Evolutionary conservation across 2,113 vertebrate genomes (phyloP).

Genomic region (Elachura formosa): DNA sequence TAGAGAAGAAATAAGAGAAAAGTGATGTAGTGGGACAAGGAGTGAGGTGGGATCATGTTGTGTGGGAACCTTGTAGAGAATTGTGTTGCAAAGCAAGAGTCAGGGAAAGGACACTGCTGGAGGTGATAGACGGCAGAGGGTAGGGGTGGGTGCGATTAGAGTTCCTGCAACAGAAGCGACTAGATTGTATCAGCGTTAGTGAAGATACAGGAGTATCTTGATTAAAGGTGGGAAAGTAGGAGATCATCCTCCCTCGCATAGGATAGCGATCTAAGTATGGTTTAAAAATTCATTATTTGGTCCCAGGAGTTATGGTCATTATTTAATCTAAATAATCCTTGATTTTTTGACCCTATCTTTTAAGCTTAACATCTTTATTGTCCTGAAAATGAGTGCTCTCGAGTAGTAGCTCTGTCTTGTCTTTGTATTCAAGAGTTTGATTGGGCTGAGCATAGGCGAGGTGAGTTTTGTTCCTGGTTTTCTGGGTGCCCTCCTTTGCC

Average conservation of each 20-base stretch:
- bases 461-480: background rate
- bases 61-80: background rate
- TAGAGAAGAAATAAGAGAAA: background rate
- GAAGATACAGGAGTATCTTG: background rate
- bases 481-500: background rate
- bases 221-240: background rate
- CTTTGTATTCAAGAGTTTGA: background rate
- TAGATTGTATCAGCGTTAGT: background rate
- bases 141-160: background rate
- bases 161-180: background rate
- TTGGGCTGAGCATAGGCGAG: background rate
- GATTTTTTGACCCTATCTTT: background rate
- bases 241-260: background rate
- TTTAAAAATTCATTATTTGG: background rate
- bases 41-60: background rate
- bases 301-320: background rate
- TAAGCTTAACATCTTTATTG: background rate
- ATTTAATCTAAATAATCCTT: background rate
- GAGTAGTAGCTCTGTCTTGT: background rate
- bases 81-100: background rate
- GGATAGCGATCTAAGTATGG: background rate
- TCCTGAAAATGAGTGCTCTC: background rate
- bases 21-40: background rate
- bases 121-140: accelerated
- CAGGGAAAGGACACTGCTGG: background rate